phyloP scores from a whole-genome alignment of 2,113 vertebrate genomes.

The Sus scrofa region DNA sequence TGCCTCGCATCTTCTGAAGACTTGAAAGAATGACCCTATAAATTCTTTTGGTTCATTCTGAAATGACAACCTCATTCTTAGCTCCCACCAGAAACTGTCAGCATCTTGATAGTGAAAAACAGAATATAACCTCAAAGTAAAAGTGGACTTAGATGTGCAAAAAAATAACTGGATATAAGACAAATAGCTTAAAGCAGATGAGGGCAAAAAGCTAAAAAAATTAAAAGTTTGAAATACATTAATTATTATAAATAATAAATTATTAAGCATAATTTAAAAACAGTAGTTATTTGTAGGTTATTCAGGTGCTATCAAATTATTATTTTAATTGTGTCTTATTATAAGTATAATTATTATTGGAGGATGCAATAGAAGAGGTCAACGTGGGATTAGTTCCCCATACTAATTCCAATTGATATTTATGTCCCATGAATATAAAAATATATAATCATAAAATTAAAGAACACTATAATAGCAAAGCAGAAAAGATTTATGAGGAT shows the following conservation, averaged over 20 bases:
- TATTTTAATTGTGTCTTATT: neutral
- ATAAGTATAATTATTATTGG: neutral
- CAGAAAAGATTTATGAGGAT: neutral
- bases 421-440: neutral
- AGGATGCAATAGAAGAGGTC: neutral
- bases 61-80: constrained; percentile 5
- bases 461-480: neutral
- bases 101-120: neutral
- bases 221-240: neutral
- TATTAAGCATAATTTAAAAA: neutral
- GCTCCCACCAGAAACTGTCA: constrained; percentile 6
- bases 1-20: constrained; percentile 12
- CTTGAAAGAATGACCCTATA: neutral
- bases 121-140: neutral
- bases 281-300: neutral
- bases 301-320: neutral
- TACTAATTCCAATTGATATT: neutral
- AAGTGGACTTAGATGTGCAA: neutral
- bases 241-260: neutral
- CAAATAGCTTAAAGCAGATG: neutral
- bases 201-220: neutral
- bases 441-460: neutral
- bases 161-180: neutral
- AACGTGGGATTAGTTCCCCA: neutral
- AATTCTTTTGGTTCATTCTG: constrained; percentile 34